Percentiles rank a stretch among this genome's conserved stretches.
Conservation (phyloP, 2,113 vertebrate species). For the Vidua chalybeata region DNA sequence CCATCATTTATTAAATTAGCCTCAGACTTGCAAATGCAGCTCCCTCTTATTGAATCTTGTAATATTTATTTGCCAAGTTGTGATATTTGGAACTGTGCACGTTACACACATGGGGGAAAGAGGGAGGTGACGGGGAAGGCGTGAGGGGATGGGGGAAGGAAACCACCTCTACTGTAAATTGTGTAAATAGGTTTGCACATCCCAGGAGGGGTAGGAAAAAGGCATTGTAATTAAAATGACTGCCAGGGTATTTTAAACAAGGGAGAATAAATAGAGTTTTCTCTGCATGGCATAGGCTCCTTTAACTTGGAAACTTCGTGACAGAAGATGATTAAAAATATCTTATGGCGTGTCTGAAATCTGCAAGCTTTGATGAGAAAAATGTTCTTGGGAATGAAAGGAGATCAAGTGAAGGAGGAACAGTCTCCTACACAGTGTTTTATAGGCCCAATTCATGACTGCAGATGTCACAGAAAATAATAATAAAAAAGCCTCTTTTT, state of each 20-base stretch:
- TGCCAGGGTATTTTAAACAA: constrained; percentile 59
- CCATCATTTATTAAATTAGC: constrained; percentile 67
- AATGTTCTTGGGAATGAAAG: constrained; percentile 57
- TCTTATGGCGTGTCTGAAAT: constrained; percentile 58
- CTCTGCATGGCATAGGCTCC: constrained; percentile 43
- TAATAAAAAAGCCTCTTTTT: not conserved
- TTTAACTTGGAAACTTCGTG: constrained; percentile 62
- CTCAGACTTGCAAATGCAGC: constrained; percentile 62
- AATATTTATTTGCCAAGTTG: constrained; percentile 61
- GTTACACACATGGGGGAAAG: not conserved
- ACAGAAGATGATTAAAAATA: constrained; percentile 72
- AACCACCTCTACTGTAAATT: constrained; percentile 30
- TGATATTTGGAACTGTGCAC: not conserved
- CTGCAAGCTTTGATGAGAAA: constrained; percentile 60
- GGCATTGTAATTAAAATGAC: constrained; percentile 47
- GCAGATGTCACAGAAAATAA: constrained; percentile 40
- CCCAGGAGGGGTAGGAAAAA: constrained; percentile 16
- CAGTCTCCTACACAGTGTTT: constrained; percentile 55
- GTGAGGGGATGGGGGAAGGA: not conserved
- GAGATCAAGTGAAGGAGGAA: constrained; percentile 62
- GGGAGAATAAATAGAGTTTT: constrained; percentile 59
- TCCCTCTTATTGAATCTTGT: constrained; percentile 55
- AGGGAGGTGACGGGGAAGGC: constrained; percentile 23
- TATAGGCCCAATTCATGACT: constrained; percentile 43
- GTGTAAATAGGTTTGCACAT: constrained; percentile 30